Base-by-base conservation (phyloP, 1,140 invertebrate genomes). In the Monomorium pharaonis region DNA sequence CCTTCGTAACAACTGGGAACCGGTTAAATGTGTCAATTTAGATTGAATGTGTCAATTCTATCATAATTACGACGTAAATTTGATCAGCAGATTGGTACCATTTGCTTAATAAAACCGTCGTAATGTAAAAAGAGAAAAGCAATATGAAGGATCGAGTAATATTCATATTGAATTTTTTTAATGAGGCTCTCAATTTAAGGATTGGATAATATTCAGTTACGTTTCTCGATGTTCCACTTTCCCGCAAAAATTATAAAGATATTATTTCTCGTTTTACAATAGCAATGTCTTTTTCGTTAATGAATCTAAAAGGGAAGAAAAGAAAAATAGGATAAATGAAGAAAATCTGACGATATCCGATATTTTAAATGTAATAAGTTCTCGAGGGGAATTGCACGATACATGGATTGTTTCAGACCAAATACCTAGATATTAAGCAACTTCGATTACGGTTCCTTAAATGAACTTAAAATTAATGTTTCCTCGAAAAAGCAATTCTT, bases 361-460 rank as follows among this genome's bases (percentile, higher is more conserved):
- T 83, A 83, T 60, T 83, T 83, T 74, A 83, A 72, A 83, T 37
- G 37, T 81, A 81, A 81, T 81, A 74, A 83, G 67, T 83, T 21
- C 78, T 83, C 78, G 18, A 58, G 78, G 51, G 78, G 24, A n/a
- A 83, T 56, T 58, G 67, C 65, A 18, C 44, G 24, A 44, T 72
- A 76, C 12, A 27, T 5, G 10, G 44, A 21, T 80, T 44, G 37
- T 30, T 9, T 30, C 18, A 47, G 47, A 83, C 42, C 42, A 83
- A 83, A 24, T 42, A 65, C 10, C 9, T 21, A 74, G 51, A 30
- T 54, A 27, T 51, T 9, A 14, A 80, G 14, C 21, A 67, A 67
- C 47, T 80, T 42, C 51, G 37, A 58, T 70, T 37, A 72, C 14
- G 14, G 7, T 21, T 47, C 42, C 16, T 44, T 16, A 47, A 58